These are phyloP conservation scores for Orgyia antiqua DNA, from an alignment of 2,888 invertebrate species.

Conservation along the genomic window DNA sequence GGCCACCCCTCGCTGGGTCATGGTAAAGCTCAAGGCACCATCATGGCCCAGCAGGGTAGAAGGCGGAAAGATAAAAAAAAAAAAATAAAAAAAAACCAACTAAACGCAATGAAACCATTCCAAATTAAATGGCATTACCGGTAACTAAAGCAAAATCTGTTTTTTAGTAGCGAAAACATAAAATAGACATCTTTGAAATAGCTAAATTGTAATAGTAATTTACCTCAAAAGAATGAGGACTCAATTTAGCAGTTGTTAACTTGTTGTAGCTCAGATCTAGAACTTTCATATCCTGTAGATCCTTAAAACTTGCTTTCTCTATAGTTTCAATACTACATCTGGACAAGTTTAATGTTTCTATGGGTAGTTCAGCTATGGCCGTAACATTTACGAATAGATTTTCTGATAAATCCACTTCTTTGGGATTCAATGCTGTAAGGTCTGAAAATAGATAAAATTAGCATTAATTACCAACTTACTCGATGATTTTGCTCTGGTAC, in stretches of 20 bases:
- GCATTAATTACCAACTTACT: not conserved
- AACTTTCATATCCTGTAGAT: slow-evolving; percentile 78
- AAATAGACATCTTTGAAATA: too few species aligned
- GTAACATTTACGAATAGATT: slow-evolving; percentile 67
- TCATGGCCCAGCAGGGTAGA: too few species aligned
- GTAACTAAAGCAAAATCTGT: too few species aligned
- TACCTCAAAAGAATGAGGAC: slow-evolving; percentile 84
- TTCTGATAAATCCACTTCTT: slow-evolving; percentile 59
- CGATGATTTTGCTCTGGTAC: too few species aligned
- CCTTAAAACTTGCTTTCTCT: slow-evolving; percentile 79
- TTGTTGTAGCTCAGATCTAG: slow-evolving; percentile 85
- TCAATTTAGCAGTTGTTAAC: slow-evolving; percentile 77
- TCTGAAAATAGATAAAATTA: slow-evolving; percentile 33
- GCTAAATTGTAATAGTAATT: too few species aligned
- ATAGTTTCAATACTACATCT: slow-evolving; percentile 81
- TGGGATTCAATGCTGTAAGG: slow-evolving; percentile 46
- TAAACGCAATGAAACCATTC: too few species aligned
- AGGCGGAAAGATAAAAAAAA: too few species aligned
- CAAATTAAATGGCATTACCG: too few species aligned
- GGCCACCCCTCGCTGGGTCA: too few species aligned
- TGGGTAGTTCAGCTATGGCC: slow-evolving; percentile 70
- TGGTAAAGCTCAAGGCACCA: too few species aligned
- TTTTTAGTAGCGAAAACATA: too few species aligned
- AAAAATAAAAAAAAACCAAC: too few species aligned
- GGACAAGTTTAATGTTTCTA: slow-evolving; percentile 79